Conservation (phyloP, 2,888 invertebrate genomes). For the Helobdella robusta region DNA sequence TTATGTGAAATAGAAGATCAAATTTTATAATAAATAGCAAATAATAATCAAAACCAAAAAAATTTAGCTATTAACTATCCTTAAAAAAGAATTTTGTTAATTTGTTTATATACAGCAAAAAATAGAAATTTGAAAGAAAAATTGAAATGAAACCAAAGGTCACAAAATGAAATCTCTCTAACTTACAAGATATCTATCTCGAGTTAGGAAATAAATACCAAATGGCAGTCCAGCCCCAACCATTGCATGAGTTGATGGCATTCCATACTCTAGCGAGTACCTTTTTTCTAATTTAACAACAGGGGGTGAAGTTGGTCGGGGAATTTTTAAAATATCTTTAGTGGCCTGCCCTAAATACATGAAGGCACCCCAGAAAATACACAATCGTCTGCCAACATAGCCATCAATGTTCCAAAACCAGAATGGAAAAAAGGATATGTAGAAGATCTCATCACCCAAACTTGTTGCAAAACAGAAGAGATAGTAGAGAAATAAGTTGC, state of each 20-base stretch:
- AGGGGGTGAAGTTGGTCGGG: constrained; percentile 71
- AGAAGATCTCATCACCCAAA: constrained; percentile 81
- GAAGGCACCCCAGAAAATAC: constrained; percentile 44
- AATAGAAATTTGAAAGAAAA: neutral
- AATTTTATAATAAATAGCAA: neutral
- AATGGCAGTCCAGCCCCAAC: constrained; percentile 78
- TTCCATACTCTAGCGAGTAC: constrained; percentile 83
- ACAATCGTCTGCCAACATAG: constrained; percentile 68
- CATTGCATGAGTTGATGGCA: constrained; percentile 92
- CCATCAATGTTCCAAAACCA: constrained; percentile 91
- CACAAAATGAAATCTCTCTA: too few relatives aligned
- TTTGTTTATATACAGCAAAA: neutral
- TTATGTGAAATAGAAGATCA: neutral
- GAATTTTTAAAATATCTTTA: constrained; percentile 70
- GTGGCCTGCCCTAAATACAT: constrained; percentile 60
- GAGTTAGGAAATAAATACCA: constrained; percentile 69
- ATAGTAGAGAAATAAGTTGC: constrained; percentile 63
- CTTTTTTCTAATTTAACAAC: constrained; percentile 71
- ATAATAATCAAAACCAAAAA: constrained; percentile 1
- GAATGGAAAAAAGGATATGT: constrained; percentile 79
- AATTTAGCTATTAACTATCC: neutral
- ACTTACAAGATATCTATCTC: constrained; percentile 62
- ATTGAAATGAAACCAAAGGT: too few relatives aligned
- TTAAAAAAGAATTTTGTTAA: neutral
- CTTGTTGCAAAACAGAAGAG: constrained; percentile 74